A percentile compares a stretch with the other conserved stretches of the same genome.
These are phyloP conservation scores for Drosophila suboccidentalis DNA, from an alignment of 2,888 invertebrate species.

Conservation along the genomic window DNA sequence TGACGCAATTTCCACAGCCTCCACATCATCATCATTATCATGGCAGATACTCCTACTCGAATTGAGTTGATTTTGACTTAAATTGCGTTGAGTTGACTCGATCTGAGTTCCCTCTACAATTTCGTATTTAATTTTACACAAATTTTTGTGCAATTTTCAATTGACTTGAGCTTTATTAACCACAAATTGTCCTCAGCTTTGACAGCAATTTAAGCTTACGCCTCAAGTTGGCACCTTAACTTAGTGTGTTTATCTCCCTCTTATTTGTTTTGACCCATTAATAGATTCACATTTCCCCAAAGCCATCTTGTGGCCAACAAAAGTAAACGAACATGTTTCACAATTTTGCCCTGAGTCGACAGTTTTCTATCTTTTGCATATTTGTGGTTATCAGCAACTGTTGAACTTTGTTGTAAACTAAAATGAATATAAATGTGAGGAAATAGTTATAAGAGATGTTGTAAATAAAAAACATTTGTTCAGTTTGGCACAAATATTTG, in stretches of 20 bases:
- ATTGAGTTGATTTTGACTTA: conserved; percentile 19
- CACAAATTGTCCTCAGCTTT: conserved; percentile 25
- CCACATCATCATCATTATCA: background rate
- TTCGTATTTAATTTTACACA: conserved; percentile 15
- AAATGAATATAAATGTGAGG: background rate
- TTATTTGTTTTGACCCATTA: background rate
- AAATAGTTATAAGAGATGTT: background rate
- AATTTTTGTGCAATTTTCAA: conserved; percentile 19
- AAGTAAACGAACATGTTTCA: conserved; percentile 7
- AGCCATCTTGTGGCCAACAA: conserved; percentile 13
- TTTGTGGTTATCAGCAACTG: conserved; percentile 22
- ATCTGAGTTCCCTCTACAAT: conserved; percentile 19
- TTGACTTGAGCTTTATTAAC: conserved; percentile 20
- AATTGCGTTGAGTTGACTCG: conserved; percentile 23
- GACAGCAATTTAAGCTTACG: conserved; percentile 11
- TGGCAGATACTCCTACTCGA: conserved; percentile 17
- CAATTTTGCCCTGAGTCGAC: background rate
- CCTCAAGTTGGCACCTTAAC: background rate
- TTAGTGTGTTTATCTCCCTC: background rate
- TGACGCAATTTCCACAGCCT: conserved; percentile 65
- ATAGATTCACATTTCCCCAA: conserved; percentile 26
- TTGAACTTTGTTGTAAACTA: conserved; percentile 1
- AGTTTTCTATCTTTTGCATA: conserved; percentile 8
- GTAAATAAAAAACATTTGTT: too few relatives aligned
- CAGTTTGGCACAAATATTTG: too few relatives aligned